Evolutionary conservation across 1,140 invertebrate species (phyloP).

Genomic region (fruit fly (Drosophila melanogaster)): Release_6_plus_ISO1_MT NT_037436.4:14178001-14178500

Average conservation of each 20-base stretch:
- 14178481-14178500: slow-evolving; percentile 37
- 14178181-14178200: slow-evolving; percentile 74
- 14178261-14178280: slow-evolving; percentile 81
- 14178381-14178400: slow-evolving; percentile 82
- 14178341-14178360: slow-evolving; percentile 33
- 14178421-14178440: slow-evolving; percentile 36
- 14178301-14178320: slow-evolving; percentile 71
- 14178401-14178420: slow-evolving; percentile 81
- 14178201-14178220: slow-evolving; percentile 28
- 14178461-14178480: slow-evolving; percentile 40
- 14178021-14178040: slow-evolving; percentile 76
- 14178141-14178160: slow-evolving; percentile 83
- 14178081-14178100: slow-evolving; percentile 5
- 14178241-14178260: slow-evolving; percentile 81
- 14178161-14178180: slow-evolving; percentile 75
- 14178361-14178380: slow-evolving; percentile 62
- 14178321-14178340: slow-evolving; percentile 57
- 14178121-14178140: slow-evolving; percentile 81
- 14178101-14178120: slow-evolving; percentile 15
- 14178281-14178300: slow-evolving; percentile 55
- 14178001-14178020: slow-evolving; percentile 80
- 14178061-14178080: slow-evolving; percentile 33
- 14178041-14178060: slow-evolving; percentile 60
- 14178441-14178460: slow-evolving; percentile 53
- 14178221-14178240: slow-evolving; percentile 70